Conservation (phyloP, 2,888 invertebrate species). For the Lasius platythorax region DNA sequence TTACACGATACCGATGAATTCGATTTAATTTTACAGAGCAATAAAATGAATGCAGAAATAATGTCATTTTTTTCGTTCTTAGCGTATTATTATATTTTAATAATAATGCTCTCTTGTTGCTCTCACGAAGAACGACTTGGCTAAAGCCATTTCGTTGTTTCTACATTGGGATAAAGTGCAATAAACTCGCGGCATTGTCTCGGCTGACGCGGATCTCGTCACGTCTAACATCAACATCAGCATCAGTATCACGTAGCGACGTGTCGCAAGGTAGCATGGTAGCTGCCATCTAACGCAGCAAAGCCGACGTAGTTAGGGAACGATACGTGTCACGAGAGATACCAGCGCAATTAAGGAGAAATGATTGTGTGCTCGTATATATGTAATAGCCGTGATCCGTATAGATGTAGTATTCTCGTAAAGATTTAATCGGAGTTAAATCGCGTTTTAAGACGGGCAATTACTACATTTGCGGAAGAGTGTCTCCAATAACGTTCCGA, state of each 20-base stretch:
- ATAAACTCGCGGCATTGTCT: slow-evolving; percentile 37
- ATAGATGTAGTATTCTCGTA: neutral
- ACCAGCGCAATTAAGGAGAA: slow-evolving; percentile 26
- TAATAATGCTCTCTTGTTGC: neutral
- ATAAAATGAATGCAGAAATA: neutral
- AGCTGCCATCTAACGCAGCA: slow-evolving; percentile 38
- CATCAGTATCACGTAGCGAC: slow-evolving; percentile 45
- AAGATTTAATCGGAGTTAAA: slow-evolving; percentile 32
- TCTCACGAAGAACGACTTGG: neutral
- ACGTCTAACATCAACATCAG: slow-evolving; percentile 19
- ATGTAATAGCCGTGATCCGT: neutral
- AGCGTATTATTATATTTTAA: neutral
- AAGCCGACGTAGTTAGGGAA: slow-evolving; percentile 41
- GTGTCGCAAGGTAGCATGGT: neutral
- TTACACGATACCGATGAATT: neutral
- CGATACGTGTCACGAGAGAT: slow-evolving; percentile 39
- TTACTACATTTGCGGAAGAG: neutral
- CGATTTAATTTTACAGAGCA: neutral
- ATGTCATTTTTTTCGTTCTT: neutral
- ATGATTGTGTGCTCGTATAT: slow-evolving; percentile 20
- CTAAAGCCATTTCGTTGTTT: slow-evolving; percentile 34
- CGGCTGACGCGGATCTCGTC: slow-evolving; percentile 3
- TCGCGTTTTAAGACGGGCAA: neutral
- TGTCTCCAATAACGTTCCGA: neutral
- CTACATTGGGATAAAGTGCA: neutral